Evolutionary conservation across 2,797 vertebrate species (phyloP).

Genomic region (Staurois parvus): DNA sequence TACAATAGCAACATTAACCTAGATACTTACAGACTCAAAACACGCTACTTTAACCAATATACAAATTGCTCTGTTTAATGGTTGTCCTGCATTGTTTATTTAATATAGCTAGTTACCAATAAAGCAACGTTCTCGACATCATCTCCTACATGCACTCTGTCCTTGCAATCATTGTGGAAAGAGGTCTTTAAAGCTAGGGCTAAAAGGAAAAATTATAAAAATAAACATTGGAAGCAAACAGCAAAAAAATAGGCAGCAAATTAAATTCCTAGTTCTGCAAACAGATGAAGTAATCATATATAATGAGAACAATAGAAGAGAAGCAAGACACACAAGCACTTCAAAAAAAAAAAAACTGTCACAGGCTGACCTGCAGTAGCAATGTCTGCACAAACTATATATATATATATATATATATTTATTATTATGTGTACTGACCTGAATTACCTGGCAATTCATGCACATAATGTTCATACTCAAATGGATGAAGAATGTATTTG

Average conservation of each 20-base stretch:
- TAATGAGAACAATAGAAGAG: conserved; percentile 34
- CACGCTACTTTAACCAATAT: no score
- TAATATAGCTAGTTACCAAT: no score
- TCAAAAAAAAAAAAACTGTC: conserved; percentile 10
- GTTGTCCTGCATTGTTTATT: no score
- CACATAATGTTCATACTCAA: no score
- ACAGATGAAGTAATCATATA: conserved; percentile 50
- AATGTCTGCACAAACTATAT: background rate
- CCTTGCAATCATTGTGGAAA: conserved; percentile 39
- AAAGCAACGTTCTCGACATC: background rate
- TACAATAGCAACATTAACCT: no score
- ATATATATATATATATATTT: background rate
- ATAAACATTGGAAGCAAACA: conserved; percentile 56
- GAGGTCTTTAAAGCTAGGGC: conserved; percentile 10
- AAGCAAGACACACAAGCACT: background rate
- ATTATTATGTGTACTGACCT: no score
- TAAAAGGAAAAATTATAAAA: conserved; percentile 50
- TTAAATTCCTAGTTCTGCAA: conserved; percentile 54
- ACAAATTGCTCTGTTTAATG: no score
- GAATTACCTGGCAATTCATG: no score
- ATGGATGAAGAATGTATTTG: no score
- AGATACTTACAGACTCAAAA: no score
- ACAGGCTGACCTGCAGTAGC: conserved; percentile 7
- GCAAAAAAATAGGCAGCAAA: conserved; percentile 41
- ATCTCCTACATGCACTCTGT: background rate